Evolutionary conservation across 92 coral and sea anemone species (phyloP), one percentile per base, ranked within the genome.

Genomic region (Isaurus tuberculatus): DNA sequence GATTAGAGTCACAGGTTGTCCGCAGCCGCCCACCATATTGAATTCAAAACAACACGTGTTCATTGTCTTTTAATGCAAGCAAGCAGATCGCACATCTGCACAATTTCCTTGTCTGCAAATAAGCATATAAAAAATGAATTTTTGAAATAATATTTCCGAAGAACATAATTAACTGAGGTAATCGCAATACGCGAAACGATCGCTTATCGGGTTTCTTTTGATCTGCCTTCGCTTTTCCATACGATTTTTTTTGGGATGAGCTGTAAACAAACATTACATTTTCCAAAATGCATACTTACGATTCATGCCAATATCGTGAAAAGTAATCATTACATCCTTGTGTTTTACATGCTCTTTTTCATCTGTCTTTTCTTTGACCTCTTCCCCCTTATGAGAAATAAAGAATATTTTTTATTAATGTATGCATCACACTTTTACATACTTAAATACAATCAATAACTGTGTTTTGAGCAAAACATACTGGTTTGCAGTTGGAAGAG

Each of bases 291-390:
- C 42, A 30, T 20, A 81, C 96, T 90, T 83, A 97, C 99, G 98
- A 83, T 97, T 97, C 92, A 94, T 92, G 34, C 99, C 99, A 22
- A 97, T 86, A 90, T 97, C 99, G 65, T 97, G 99, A 85, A 97
- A 97, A 53, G 99, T 97, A 58, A 97, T 81, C 92, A 97, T 79
- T 27, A 94, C 95, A 53, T 97, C 98, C 86, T 92, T 97, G 25
- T 87, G 94, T 85, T 92, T 97, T 30, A 85, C 89, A 55, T 97
- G 94, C 63, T 94, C 99, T 73, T 94, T 97, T 57, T 91, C 94
- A 28, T 97, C 98, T 30, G 92, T 26, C 66, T 90, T 91, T 16
- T 94, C 93, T 44, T 87, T 74, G 61, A 58, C 65, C 78, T 91
- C 92, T 49, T 97, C 99, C 43, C 99, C 99, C 99, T 94, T 27